Conservation (phyloP, 2,113 vertebrate genomes). For the Cervus canadensis region DNA sequence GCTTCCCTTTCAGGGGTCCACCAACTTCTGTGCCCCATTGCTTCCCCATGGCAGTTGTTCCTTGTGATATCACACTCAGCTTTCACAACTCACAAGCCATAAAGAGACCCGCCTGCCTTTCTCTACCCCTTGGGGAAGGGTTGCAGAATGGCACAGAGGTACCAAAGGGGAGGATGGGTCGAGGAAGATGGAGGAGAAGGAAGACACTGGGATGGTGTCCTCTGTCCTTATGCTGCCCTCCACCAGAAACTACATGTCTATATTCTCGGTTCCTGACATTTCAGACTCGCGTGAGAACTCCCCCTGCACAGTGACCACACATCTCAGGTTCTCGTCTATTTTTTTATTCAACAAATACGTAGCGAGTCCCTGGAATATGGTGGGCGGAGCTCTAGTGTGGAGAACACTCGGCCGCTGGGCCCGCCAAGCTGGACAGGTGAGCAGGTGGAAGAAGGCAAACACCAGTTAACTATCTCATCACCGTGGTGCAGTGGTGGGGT, state of each 20-base stretch:
- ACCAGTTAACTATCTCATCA: not conserved
- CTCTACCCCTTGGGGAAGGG: not conserved
- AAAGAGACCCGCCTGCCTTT: not conserved
- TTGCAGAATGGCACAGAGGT: not conserved
- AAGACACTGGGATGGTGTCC: not conserved
- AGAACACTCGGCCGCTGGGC: not conserved
- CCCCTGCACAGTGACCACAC: not conserved
- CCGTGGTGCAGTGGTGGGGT: too few species aligned
- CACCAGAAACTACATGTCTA: rapidly evolving
- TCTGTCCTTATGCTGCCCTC: not conserved
- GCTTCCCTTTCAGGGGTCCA: not conserved
- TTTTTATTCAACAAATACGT: not conserved
- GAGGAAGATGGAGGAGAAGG: not conserved
- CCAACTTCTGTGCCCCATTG: too few species aligned
- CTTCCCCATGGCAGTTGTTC: not conserved
- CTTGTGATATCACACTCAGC: not conserved
- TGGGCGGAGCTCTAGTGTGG: rapidly evolving
- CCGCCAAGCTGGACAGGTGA: not conserved
- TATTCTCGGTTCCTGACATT: not conserved
- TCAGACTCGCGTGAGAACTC: not conserved
- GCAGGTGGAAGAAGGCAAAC: not conserved
- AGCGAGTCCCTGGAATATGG: not conserved
- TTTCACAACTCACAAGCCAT: not conserved
- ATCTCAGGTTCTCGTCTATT: not conserved
- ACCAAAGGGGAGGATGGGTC: not conserved